Percentiles rank a stretch among this genome's conserved stretches.
These are phyloP conservation scores for Motacilla tschutschensis DNA, from an alignment of 2,113 vertebrate species.

Conservation along the genomic window DNA sequence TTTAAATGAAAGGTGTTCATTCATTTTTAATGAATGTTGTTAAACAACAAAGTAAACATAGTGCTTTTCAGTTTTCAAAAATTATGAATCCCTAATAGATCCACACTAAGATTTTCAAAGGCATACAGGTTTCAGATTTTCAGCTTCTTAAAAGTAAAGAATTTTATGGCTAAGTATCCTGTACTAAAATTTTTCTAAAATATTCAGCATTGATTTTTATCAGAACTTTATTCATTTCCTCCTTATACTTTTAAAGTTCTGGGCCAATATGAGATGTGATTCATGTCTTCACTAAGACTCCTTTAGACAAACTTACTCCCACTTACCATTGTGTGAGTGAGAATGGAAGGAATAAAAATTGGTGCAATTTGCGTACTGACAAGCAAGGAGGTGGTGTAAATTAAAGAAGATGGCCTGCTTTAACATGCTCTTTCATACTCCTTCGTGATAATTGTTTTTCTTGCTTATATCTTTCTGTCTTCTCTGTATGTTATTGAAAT, in stretches of 20 bases:
- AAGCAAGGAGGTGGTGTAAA: slow-evolving; percentile 7
- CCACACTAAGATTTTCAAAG: background rate
- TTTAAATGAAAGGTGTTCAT: background rate
- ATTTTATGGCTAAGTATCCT: background rate
- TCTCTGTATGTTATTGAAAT: background rate
- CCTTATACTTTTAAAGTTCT: background rate
- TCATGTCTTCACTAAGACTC: slow-evolving; percentile 2
- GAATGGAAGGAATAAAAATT: slow-evolving; percentile 34
- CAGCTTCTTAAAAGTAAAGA: background rate
- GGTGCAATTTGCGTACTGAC: slow-evolving; percentile 18
- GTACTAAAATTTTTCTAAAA: background rate
- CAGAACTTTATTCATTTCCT: background rate
- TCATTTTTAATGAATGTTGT: too few relatives aligned
- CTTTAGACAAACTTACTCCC: slow-evolving; percentile 26
- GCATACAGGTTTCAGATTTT: background rate
- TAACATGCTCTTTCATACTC: background rate
- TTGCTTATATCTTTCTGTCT: background rate
- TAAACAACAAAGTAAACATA: background rate
- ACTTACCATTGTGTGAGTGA: slow-evolving; percentile 32
- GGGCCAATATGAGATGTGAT: background rate
- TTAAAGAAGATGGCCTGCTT: slow-evolving; percentile 17
- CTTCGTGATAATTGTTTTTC: slow-evolving; percentile 2
- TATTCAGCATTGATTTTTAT: background rate
- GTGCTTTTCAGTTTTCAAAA: background rate
- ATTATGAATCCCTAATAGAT: background rate